A percentile compares a stretch with the other conserved stretches of the same genome.
phyloP scores from a whole-genome alignment of 2,113 vertebrate species.

The Paracanthobrama guichenoti region DNA sequence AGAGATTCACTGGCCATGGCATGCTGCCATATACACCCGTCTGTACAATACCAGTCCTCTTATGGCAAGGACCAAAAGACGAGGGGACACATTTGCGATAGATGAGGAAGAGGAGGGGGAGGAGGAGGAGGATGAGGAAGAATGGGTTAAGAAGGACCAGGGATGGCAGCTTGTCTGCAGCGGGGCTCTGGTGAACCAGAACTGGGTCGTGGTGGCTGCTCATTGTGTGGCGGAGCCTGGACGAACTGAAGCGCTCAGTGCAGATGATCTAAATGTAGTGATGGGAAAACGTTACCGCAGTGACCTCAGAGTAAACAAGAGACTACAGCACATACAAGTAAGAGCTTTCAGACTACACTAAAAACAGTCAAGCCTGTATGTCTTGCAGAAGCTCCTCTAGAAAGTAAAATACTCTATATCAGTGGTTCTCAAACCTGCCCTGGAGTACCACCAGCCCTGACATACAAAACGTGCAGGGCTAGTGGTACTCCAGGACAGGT shows the following conservation, averaged over 20 bases:
- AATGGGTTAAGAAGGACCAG: conserved; percentile 59
- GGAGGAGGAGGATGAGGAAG: not conserved
- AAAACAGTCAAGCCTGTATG: not conserved
- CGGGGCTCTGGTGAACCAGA: conserved; percentile 84
- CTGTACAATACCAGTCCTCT: conserved; percentile 66
- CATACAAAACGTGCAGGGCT: too few species aligned
- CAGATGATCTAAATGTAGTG: conserved; percentile 82
- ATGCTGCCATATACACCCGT: conserved; percentile 83
- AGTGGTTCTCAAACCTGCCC: too few species aligned
- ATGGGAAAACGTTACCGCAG: conserved; percentile 80
- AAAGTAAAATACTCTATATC: not conserved
- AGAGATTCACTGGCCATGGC: conserved; percentile 85
- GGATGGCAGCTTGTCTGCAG: conserved; percentile 88
- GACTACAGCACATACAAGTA: conserved; percentile 81
- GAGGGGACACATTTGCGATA: conserved; percentile 67
- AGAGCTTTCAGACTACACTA: conserved; percentile 49
- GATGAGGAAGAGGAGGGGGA: conserved; percentile 51
- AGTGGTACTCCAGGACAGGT: too few species aligned
- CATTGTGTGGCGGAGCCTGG: conserved; percentile 85
- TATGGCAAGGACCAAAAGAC: conserved; percentile 64
- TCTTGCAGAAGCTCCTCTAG: not conserved
- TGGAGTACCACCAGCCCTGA: too few species aligned
- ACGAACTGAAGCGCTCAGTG: conserved; percentile 72
- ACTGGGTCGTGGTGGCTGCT: conserved; percentile 84
- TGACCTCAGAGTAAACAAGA: conserved; percentile 77